Evolutionary conservation across 1,140 invertebrate species (phyloP).

Genomic region (Aporrectodea caliginosa): DNA sequence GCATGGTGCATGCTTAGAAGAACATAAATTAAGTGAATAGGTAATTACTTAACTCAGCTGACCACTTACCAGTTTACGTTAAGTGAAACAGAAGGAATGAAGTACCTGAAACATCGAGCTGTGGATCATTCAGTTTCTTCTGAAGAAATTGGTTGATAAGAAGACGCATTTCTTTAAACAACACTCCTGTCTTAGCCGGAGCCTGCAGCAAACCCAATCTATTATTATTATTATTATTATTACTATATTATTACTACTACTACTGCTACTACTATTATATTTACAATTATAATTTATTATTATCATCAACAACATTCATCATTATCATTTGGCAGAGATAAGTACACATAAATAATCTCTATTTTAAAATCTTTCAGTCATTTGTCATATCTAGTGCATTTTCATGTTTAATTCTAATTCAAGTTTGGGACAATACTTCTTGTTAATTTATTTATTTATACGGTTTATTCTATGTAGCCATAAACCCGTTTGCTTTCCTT

Average conservation of each 20-base stretch:
- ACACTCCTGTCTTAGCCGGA: conserved; percentile 47
- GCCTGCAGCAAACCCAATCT: conserved; percentile 35
- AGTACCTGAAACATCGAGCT: conserved; percentile 17
- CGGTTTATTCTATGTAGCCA: too few species aligned
- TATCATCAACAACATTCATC: not conserved
- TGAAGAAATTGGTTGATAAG: conserved; percentile 42
- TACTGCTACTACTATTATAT: not conserved
- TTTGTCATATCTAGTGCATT: too few species aligned
- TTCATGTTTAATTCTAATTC: too few species aligned
- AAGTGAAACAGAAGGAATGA: not conserved
- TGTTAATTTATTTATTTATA: too few species aligned
- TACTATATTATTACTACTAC: not conserved
- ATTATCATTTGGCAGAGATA: not conserved
- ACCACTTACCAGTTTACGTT: too few species aligned
- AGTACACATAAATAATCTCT: not conserved
- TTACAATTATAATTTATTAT: not conserved
- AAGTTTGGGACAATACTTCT: too few species aligned
- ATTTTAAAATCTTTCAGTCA: not conserved
- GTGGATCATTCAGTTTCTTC: conserved; percentile 44
- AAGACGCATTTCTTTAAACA: conserved; percentile 46
- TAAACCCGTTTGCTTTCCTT: too few species aligned
- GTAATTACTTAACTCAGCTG: too few species aligned
- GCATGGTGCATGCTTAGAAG: too few species aligned
- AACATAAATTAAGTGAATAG: too few species aligned
- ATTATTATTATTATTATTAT: not conserved